Evolutionary conservation across 2,888 invertebrate genomes (phyloP), one percentile per base, ranked within the genome.

Genomic region (Oxyteleia sp.): DNA sequence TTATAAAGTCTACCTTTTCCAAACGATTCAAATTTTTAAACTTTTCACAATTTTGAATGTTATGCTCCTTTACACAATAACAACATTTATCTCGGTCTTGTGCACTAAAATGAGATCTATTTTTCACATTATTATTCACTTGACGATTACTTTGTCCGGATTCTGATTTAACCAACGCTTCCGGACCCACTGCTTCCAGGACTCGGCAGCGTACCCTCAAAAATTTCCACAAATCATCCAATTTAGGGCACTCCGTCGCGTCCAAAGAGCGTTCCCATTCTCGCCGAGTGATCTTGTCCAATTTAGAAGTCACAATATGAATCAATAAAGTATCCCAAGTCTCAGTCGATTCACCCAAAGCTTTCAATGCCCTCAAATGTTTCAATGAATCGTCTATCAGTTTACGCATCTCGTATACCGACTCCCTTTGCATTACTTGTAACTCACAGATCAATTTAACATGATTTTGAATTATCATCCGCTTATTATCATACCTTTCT

Each of bases 391-490:
- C 15, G 15, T 68, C 68, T 0, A 79, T 45, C 38, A 79, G 20
- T 0, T 2, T 29, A 7, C 47, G 49, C 32, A 85, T 57, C 7
- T 63, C 83, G 1, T 0, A 11, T 8, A 59, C 8, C 0, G 75
- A 80, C 13, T 80, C 85, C 4, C 18, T 72, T 7, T 49, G 51
- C 0, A 85, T 35, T 0, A 11, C 3, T 7, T 69, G 75, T 18
- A 78, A 64, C 4, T 84, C 68, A 20, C 49, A 76, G 2, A 85
- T 29, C 26, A 69, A 45, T 15, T 15, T 47, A n/a, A 82, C 69
- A 51, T 85, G 85, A 8, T 61, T 69, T 35, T 55, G 66, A 7
- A 82, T 41, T 11, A 81, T 79, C 0, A 74, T 8, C 23, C 82
- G 45, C 4, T 55, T 49, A 38, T 78, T 64, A 11, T 82, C 53